Percentiles rank a stretch among this genome's conserved stretches.
These are phyloP conservation scores for Drosophila paulistorum DNA, from an alignment of 1,140 invertebrate species.

Conservation along the genomic window DNA sequence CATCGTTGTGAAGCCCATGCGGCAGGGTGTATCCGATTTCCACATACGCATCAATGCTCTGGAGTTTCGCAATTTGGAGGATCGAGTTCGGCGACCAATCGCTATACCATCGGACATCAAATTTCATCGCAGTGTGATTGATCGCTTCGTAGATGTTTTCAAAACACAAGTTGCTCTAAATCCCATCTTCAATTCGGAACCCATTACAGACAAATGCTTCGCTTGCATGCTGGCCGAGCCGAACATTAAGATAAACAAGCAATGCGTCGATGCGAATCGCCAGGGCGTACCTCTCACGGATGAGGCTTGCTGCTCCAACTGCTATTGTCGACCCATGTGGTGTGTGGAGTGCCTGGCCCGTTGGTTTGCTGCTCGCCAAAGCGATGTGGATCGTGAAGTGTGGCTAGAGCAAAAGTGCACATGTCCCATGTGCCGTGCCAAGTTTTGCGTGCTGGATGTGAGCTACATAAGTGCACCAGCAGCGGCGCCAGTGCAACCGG, in stretches of 20 bases:
- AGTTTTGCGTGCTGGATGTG: conserved; percentile 94
- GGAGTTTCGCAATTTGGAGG: conserved; percentile 91
- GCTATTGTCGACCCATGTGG: conserved; percentile 93
- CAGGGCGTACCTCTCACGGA: conserved; percentile 61
- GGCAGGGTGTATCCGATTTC: conserved; percentile 85
- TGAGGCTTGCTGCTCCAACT: conserved; percentile 84
- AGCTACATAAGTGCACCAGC: conserved; percentile 73
- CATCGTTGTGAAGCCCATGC: conserved; percentile 88
- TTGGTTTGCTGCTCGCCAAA: conserved; percentile 95
- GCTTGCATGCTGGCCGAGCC: conserved; percentile 92
- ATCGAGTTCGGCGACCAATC: conserved; percentile 89
- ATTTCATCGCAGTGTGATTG: conserved; percentile 91
- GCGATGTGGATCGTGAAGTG: conserved; percentile 87
- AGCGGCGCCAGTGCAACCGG: not conserved
- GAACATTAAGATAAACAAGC: conserved; percentile 91
- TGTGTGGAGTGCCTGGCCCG: conserved; percentile 93
- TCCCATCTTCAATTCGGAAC: conserved; percentile 86
- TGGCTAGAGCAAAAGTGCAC: conserved; percentile 94
- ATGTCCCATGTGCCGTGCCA: conserved; percentile 93
- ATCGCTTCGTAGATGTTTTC: conserved; percentile 93
- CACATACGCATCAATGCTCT: conserved; percentile 89
- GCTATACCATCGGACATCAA: conserved; percentile 90
- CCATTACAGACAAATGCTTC: conserved; percentile 92
- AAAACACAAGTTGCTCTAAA: conserved; percentile 90
- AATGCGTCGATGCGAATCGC: conserved; percentile 85